A percentile compares a stretch with the other conserved stretches of the same genome.
phyloP scores from a whole-genome alignment of 1,140 invertebrate species.

The Drosophila tristis region DNA sequence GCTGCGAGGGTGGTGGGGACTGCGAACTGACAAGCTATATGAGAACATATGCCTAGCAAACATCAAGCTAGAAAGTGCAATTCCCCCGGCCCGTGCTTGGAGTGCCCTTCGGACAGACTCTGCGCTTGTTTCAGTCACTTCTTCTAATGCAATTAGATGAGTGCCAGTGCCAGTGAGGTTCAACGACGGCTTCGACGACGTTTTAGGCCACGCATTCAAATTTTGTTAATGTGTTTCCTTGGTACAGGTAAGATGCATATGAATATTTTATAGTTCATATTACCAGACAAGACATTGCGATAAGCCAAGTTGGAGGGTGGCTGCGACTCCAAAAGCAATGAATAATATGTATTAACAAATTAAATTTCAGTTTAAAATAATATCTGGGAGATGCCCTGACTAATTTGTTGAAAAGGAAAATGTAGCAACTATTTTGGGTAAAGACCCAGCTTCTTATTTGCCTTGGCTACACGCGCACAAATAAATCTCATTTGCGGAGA shows the following conservation, averaged over 20 bases:
- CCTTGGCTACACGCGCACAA: conserved; percentile 70
- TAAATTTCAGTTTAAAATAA: conserved; percentile 4
- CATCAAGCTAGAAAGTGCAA: conserved; percentile 56
- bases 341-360: conserved; percentile 11
- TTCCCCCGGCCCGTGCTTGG: conserved; percentile 39
- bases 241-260: conserved; percentile 62
- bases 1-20: conserved; percentile 5
- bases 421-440: background rate
- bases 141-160: conserved; percentile 78
- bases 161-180: conserved; percentile 59
- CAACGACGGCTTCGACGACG: conserved; percentile 30
- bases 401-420: too few species aligned
- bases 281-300: conserved; percentile 23
- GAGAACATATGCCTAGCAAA: conserved; percentile 57
- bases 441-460: conserved; percentile 42
- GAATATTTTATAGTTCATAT: conserved; percentile 76
- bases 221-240: conserved; percentile 75
- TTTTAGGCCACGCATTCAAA: conserved; percentile 48
- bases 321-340: background rate
- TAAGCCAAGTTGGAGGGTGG: background rate
- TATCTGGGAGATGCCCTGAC: too few species aligned
- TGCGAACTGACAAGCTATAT: conserved; percentile 10
- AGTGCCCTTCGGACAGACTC: conserved; percentile 19
- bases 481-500: conserved; percentile 68
- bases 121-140: conserved; percentile 12